Evolutionary conservation across 1,140 invertebrate species (phyloP), one percentile per base, ranked within the genome.

Genomic region (Dryas iulia): DNA sequence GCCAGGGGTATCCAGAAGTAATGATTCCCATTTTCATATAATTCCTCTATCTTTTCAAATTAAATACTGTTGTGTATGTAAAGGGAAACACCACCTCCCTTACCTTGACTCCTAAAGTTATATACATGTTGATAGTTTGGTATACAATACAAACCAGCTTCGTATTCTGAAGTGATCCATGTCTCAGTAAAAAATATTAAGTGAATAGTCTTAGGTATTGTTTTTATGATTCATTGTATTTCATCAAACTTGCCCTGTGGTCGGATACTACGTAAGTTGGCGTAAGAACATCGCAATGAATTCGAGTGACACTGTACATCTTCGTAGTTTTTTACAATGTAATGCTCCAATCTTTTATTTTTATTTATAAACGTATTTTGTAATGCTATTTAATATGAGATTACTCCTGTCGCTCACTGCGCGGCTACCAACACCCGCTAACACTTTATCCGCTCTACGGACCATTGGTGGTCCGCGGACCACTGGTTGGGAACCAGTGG

Each of bases 1-100:
- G n/a, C 3, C 18, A 80, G 25, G 39, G 66, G 12, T 57, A 78
- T 72, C 78, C 76, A 81, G 61, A 81, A 23, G 23, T 73, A 78
- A 47, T 78, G 61, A 12, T 75, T 78, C 7, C 64, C 76, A 39
- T 73, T 60, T 25, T 66, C 24, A 12, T 21, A 54, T 3, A 21
- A 4, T 18, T 65, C 58, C 47, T 76, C 71, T 1, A 35, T 64
- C n/a, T 67, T 10, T 1, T 68, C 59, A 26, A 57, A 66, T 59
- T 72, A 58, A 58, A 72, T 64, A 47, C 28, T 73, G 6, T 70
- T 58, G 14, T 76, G 67, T 3, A 76, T 35, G 30, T 71, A 74
- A 23, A 74, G 66, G 1, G 69, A 74, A 6, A 74, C 66, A 10
- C 67, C 72, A 4, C 72, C 72, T 3, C 72, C 72, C 26, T 33